phyloP scores from a whole-genome alignment of 2,888 invertebrate genomes.

The Eustalomyia histrio region DNA sequence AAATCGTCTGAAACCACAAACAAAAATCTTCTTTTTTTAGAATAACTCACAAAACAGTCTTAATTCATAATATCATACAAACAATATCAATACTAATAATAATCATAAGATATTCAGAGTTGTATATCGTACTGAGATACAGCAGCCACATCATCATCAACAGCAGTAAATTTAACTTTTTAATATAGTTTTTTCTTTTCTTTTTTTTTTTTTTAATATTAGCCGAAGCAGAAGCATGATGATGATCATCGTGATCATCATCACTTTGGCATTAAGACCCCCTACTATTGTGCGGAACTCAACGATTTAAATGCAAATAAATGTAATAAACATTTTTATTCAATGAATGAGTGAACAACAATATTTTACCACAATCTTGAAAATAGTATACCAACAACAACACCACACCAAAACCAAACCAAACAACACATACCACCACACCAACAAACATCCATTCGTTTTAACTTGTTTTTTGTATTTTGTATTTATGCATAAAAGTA shows the following conservation, averaged over 20 bases:
- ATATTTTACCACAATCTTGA: slow-evolving; percentile 44
- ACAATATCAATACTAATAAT: slow-evolving; percentile 43
- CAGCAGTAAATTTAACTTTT: slow-evolving; percentile 28
- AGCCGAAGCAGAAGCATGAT: slow-evolving; percentile 60
- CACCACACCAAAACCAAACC: slow-evolving; percentile 34
- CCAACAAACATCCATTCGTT: slow-evolving; percentile 39
- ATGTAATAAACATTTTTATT: slow-evolving; percentile 72
- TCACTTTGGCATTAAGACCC: slow-evolving; percentile 64
- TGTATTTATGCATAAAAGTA: slow-evolving; percentile 69
- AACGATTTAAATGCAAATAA: slow-evolving; percentile 77
- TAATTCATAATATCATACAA: slow-evolving; percentile 35
- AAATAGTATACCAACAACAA: too few relatives aligned
- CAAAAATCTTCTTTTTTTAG: slow-evolving; percentile 22
- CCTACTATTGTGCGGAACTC: slow-evolving; percentile 65
- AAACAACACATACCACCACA: slow-evolving; percentile 17
- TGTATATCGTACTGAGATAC: slow-evolving; percentile 39
- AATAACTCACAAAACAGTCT: slow-evolving; percentile 37
- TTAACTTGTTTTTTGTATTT: slow-evolving; percentile 48
- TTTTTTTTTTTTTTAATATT: slow-evolving; percentile 38
- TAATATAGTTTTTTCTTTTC: neutral
- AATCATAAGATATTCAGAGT: slow-evolving; percentile 35
- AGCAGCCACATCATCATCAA: slow-evolving; percentile 63
- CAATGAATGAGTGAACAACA: slow-evolving; percentile 50
- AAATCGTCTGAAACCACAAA: slow-evolving; percentile 27
- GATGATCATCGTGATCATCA: slow-evolving; percentile 64